Conservation (phyloP, 2,888 invertebrate genomes). For the Tetheella fluctuosa region DNA sequence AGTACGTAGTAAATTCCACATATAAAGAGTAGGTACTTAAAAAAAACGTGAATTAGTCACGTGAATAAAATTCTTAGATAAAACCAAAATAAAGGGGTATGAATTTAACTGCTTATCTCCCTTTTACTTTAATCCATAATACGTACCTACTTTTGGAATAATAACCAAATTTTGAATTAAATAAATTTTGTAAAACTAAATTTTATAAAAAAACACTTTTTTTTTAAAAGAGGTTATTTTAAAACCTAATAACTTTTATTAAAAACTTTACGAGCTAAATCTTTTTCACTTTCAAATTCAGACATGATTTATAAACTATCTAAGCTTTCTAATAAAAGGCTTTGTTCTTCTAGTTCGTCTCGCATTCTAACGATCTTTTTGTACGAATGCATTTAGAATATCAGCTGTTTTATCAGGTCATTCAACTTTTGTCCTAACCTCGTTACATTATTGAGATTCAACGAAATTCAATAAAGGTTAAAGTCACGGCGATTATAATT, state of each 20-base stretch:
- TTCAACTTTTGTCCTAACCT: constrained; percentile 29
- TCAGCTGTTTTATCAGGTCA: constrained; percentile 13
- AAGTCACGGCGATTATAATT: neutral
- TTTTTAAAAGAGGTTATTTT: neutral
- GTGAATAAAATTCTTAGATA: no score
- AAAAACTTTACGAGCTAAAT: neutral
- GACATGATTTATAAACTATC: neutral
- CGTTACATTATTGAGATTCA: neutral
- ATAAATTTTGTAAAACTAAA: neutral
- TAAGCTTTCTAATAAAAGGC: neutral
- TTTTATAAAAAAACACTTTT: neutral
- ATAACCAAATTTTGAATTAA: neutral
- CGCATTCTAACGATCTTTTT: neutral
- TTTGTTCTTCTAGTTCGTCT: neutral
- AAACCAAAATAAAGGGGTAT: no score
- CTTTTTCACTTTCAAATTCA: neutral
- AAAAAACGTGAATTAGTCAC: no score
- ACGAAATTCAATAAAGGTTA: neutral
- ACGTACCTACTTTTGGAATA: no score
- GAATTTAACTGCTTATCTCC: no score
- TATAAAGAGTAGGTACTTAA: no score
- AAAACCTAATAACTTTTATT: neutral
- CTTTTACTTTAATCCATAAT: no score
- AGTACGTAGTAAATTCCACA: no score
- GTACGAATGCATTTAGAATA: neutral